Conservation (phyloP, 2,797 vertebrate genomes). For the Myoxocephalus aenaeus region DNA sequence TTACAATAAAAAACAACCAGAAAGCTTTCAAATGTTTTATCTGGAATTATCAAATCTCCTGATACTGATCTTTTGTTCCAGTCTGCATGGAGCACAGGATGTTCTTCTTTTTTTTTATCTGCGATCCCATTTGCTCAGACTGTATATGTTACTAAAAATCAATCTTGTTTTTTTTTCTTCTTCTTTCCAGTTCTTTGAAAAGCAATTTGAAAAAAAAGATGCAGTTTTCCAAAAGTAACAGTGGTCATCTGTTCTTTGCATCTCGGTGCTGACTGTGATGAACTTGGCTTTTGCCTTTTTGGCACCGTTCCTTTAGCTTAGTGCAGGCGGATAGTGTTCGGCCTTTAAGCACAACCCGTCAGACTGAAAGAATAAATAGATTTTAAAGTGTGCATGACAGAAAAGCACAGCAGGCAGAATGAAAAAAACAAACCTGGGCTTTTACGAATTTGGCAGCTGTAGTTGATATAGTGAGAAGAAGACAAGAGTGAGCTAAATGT, state of each 20-base stretch:
- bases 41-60: slow-evolving; percentile 15
- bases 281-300: slow-evolving; percentile 46
- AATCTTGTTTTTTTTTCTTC: not conserved
- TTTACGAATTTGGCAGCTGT: slow-evolving; percentile 45
- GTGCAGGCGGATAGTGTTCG: slow-evolving; percentile 31
- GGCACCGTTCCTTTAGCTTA: slow-evolving; percentile 22
- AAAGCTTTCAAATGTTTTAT: not conserved
- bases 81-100: slow-evolving; percentile 9
- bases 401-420: slow-evolving; percentile 49
- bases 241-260: slow-evolving; percentile 26
- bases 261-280: slow-evolving; percentile 36
- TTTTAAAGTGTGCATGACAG: slow-evolving; percentile 56
- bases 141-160: slow-evolving; percentile 32
- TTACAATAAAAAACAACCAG: not conserved
- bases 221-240: slow-evolving; percentile 27
- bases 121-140: slow-evolving; percentile 43
- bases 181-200: slow-evolving; percentile 16
- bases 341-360: slow-evolving; percentile 41
- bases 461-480: slow-evolving; percentile 25
- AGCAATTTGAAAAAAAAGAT: slow-evolving; percentile 26
- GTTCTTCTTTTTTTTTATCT: slow-evolving; percentile 29
- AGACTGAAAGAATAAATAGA: slow-evolving; percentile 53
- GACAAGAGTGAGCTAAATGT: slow-evolving; percentile 15
- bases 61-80: slow-evolving; percentile 39
- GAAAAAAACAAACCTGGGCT: slow-evolving; percentile 31